Conservation (phyloP, 2,113 vertebrate genomes). For the Laticauda colubrina region DNA sequence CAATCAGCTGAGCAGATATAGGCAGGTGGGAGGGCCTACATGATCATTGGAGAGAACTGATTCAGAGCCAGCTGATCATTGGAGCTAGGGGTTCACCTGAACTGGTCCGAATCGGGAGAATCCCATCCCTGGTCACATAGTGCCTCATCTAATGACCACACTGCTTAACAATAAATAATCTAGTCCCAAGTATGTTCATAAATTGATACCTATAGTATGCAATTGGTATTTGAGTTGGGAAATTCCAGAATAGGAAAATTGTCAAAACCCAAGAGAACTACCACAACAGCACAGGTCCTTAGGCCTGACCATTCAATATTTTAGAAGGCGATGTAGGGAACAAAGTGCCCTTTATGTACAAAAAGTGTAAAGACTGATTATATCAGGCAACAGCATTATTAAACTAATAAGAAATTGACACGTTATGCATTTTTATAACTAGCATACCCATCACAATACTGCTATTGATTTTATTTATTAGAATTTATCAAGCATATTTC, state of each 20-base stretch:
- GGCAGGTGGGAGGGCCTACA: too few species aligned
- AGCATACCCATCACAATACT: background rate
- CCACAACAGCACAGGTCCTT: background rate
- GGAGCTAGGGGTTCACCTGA: too few species aligned
- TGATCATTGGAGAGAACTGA: too few species aligned
- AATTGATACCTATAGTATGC: background rate
- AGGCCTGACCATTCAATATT: background rate
- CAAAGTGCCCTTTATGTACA: background rate
- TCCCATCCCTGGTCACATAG: background rate
- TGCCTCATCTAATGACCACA: background rate
- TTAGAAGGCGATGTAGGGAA: background rate
- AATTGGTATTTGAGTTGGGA: background rate
- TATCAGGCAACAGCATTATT: background rate
- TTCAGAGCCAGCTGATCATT: too few species aligned
- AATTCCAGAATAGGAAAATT: background rate
- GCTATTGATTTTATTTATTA: background rate
- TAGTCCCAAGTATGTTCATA: background rate
- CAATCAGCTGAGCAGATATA: too few species aligned
- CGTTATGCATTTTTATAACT: background rate
- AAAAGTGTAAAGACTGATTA: background rate
- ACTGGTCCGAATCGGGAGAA: too few species aligned
- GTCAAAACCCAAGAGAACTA: background rate
- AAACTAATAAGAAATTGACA: background rate
- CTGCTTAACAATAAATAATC: background rate
- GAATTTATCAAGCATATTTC: background rate